Evolutionary conservation across 2,797 vertebrate species (phyloP).

Genomic region (Gobionotothen gibberifrons): DNA sequence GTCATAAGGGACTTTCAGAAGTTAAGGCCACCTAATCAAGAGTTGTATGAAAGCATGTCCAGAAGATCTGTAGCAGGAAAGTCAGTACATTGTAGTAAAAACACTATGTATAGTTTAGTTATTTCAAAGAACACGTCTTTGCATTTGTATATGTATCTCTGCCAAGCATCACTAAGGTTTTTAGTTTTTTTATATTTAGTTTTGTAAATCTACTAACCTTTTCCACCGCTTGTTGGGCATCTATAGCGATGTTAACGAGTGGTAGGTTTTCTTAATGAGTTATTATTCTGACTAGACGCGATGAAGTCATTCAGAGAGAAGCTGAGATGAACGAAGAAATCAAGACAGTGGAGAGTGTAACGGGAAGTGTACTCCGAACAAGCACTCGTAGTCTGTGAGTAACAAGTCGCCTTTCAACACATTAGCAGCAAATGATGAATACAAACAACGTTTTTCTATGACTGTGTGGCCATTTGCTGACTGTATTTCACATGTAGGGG

Average conservation of each 20-base stretch:
- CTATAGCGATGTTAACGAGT: neutral
- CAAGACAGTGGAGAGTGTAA: constrained; percentile 65
- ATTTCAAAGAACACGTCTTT: neutral
- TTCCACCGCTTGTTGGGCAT: neutral
- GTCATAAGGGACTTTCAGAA: neutral
- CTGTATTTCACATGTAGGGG: neutral
- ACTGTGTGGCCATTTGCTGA: neutral
- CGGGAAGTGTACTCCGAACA: constrained; percentile 44
- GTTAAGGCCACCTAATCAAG: too few relatives aligned
- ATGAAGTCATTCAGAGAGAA: constrained; percentile 79
- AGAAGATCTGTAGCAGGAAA: neutral
- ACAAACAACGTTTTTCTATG: neutral
- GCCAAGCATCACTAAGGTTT: neutral
- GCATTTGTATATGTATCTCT: neutral
- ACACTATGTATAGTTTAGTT: neutral
- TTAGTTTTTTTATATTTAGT: neutral
- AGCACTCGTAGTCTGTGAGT: constrained; percentile 64
- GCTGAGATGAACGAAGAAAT: constrained; percentile 65
- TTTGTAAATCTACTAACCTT: neutral
- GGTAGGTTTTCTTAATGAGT: neutral
- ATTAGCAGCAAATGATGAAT: neutral
- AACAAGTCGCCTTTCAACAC: neutral
- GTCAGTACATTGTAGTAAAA: neutral
- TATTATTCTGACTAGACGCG: constrained; percentile 65
- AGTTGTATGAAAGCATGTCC: neutral